A percentile compares a stretch with the other conserved stretches of the same genome.
Conservation (phyloP, 2,113 vertebrate genomes). For the Verasper variegatus region DNA sequence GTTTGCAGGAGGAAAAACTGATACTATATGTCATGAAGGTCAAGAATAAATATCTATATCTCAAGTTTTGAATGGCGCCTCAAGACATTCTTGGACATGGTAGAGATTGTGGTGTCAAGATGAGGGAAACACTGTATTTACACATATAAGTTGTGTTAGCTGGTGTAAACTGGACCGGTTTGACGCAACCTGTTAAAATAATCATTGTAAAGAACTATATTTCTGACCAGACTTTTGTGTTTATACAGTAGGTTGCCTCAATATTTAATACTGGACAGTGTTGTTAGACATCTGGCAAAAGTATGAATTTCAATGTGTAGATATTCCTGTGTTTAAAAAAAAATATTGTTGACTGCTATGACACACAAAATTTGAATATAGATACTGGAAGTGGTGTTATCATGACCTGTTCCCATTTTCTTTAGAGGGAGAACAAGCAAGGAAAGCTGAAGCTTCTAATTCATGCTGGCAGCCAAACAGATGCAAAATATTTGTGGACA, state of each 20-base stretch:
- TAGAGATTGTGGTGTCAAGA: background rate
- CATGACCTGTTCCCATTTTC: slow-evolving; percentile 2
- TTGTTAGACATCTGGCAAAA: background rate
- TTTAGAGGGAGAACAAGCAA: slow-evolving; percentile 4
- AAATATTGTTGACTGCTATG: background rate
- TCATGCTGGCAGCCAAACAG: slow-evolving; percentile 1
- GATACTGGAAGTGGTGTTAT: background rate
- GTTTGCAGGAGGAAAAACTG: too few species aligned
- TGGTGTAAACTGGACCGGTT: too few species aligned
- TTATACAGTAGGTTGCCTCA: background rate
- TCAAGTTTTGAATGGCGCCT: background rate
- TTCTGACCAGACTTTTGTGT: background rate
- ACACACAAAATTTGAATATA: background rate
- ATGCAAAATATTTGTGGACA: slow-evolving; percentile 16
- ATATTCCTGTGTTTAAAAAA: background rate
- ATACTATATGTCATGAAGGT: background rate
- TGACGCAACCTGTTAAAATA: background rate
- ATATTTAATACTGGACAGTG: too few species aligned
- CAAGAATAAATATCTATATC: background rate
- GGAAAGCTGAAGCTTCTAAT: slow-evolving; percentile 8
- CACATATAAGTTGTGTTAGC: too few species aligned
- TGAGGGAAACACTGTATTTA: background rate
- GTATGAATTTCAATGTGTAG: background rate
- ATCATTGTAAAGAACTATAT: background rate
- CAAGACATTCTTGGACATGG: background rate